Evolutionary conservation across 2,113 vertebrate genomes (phyloP), one percentile per base, ranked within the genome.

Genomic region (Coreoperca whiteheadi): DNA sequence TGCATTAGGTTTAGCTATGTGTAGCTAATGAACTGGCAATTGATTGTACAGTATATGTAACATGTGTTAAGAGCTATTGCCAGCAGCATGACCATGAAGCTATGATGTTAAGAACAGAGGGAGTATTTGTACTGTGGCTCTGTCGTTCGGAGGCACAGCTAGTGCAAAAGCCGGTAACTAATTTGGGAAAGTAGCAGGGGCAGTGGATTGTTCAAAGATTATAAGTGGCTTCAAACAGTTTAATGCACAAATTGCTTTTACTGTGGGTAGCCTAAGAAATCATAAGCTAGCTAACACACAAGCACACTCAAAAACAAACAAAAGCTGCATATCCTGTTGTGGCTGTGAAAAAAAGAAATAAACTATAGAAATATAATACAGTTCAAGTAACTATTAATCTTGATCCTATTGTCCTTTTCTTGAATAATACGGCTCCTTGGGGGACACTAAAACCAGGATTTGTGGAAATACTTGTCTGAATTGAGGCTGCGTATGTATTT

Each of bases 221-320:
- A 43, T 74, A 82, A 86, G 69, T 82, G 54, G 64, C 56, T 69
- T 51, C 79, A 74, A 78, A 74, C 77, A 74, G 50, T 48, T 56
- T 68, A 21, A 77, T 74, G 80, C 21, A 74, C 41, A 64, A 57
- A 74, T 69, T 64, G 23, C 37, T 41, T 16, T 2, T 53, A 21
- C 48, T 32, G 48, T 74, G 25, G 39, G 37, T 68, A 82, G 56
- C 43, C 43, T 2, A 20, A 51, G 4, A 63, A 71, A 71, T 37
- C 28, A 56, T 8, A 23, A 39, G 16, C 46, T 63, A 11, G 46
- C 41, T 37, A n/a, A 39, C 14, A 16, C 6, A 51, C 16, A 28
- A 34, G 43, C 8, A 25, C 30, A 51, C 32, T 25, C 10, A 25
- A 39, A 48, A 48, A 20, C 43, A 61, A 61, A 70, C 32, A 10